phyloP scores from a whole-genome alignment of 1,140 invertebrate species.

The Drosophila azteca region DNA sequence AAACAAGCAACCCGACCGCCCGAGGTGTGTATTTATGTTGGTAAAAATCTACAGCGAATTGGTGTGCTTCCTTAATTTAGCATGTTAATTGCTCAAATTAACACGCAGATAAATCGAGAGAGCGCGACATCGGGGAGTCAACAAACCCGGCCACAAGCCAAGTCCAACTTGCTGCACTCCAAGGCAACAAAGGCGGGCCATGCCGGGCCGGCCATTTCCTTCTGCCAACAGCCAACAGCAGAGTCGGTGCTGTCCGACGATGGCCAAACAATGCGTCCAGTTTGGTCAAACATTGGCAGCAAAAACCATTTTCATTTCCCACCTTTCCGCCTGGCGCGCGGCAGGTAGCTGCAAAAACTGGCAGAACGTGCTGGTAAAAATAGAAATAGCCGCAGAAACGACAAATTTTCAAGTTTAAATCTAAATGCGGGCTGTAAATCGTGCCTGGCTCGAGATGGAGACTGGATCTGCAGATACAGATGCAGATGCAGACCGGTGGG shows the following conservation, averaged over 20 bases:
- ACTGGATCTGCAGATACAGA: neutral
- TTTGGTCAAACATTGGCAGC: slow-evolving; percentile 45
- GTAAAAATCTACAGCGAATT: slow-evolving; percentile 42
- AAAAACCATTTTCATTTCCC: slow-evolving; percentile 29
- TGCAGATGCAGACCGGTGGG: slow-evolving; percentile 8
- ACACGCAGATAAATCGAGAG: slow-evolving; percentile 65
- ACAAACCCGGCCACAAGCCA: slow-evolving; percentile 33
- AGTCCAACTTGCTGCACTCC: slow-evolving; percentile 42
- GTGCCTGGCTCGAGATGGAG: slow-evolving; percentile 32
- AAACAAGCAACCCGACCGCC: slow-evolving; percentile 45
- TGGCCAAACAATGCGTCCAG: slow-evolving; percentile 40
- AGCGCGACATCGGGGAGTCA: slow-evolving; percentile 30
- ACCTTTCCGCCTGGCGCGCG: slow-evolving; percentile 16
- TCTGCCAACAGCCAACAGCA: slow-evolving; percentile 8
- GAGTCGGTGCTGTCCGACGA: neutral
- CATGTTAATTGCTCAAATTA: slow-evolving; percentile 69
- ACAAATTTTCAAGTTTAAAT: slow-evolving; percentile 73
- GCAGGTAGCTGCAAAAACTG: slow-evolving; percentile 52
- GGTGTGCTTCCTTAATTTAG: slow-evolving; percentile 70
- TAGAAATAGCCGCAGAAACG: slow-evolving; percentile 23
- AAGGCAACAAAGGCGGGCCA: slow-evolving; percentile 31
- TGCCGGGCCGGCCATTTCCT: slow-evolving; percentile 41
- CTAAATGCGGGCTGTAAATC: slow-evolving; percentile 62
- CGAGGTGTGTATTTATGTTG: slow-evolving; percentile 51
- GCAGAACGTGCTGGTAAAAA: slow-evolving; percentile 57